A percentile compares a stretch with the other conserved stretches of the same genome.
These are phyloP conservation scores for Noctuana brunneofusca DNA, from an alignment of 2,888 invertebrate species.

Conservation along the genomic window DNA sequence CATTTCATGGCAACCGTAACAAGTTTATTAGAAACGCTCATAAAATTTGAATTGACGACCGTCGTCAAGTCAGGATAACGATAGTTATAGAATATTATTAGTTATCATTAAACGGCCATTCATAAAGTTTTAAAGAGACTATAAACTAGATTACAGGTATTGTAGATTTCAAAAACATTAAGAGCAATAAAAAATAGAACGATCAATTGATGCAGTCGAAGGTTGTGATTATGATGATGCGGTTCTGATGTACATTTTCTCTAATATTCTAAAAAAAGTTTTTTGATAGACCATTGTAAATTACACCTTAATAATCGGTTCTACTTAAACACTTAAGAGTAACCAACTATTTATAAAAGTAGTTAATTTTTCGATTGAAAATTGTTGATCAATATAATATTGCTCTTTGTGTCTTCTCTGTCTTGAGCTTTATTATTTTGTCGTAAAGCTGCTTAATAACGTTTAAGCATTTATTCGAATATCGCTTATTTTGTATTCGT, in stretches of 20 bases:
- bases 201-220: neutral
- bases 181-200: neutral
- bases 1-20: constrained; percentile 11
- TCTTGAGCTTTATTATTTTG: too few species aligned
- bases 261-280: neutral
- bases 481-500: too few species aligned
- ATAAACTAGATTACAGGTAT: neutral
- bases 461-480: too few species aligned
- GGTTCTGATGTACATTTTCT: neutral
- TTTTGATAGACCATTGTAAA: neutral
- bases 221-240: neutral
- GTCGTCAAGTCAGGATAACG: neutral
- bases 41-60: constrained; percentile 19
- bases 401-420: too few species aligned
- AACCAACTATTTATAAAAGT: too few species aligned
- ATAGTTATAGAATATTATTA: constrained; percentile 9
- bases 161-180: neutral
- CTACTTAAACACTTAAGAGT: neutral
- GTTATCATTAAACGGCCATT: neutral
- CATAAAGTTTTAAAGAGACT: neutral
- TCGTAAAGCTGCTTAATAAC: too few species aligned
- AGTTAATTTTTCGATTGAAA: too few species aligned
- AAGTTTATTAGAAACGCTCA: constrained; percentile 12
- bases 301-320: neutral
- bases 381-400: too few species aligned